Evolutionary conservation across 30 jellyfish, hydroid and myxozoan species (phyloP).

Genomic region (Catostylus mosaicus): DNA sequence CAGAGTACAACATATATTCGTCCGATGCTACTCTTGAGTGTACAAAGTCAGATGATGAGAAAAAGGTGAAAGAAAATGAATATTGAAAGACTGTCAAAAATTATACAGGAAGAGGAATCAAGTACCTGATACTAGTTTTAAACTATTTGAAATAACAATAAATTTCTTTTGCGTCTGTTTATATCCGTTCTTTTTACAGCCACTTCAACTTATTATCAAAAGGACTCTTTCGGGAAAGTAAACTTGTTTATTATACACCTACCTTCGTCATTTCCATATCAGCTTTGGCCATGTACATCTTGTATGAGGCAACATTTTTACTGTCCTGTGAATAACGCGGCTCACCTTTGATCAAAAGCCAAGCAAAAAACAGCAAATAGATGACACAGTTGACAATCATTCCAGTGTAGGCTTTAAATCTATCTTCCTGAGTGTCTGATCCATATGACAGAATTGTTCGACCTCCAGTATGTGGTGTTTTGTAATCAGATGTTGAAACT

Average conservation of each 20-base stretch:
- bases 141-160: too few species aligned
- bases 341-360: slow-evolving; percentile 79
- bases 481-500: slow-evolving; percentile 32
- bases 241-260: neutral
- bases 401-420: slow-evolving; percentile 55
- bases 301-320: slow-evolving; percentile 32
- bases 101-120: too few species aligned
- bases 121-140: too few species aligned
- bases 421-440: slow-evolving; percentile 34
- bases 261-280: slow-evolving; percentile 51
- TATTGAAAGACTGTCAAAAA: too few species aligned
- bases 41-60: too few species aligned
- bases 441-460: slow-evolving; percentile 48
- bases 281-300: slow-evolving; percentile 46
- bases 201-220: too few species aligned
- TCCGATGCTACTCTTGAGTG: too few species aligned
- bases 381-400: slow-evolving; percentile 60
- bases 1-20: too few species aligned
- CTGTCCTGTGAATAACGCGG: slow-evolving; percentile 55
- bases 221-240: too few species aligned
- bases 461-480: slow-evolving; percentile 56
- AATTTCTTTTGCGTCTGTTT: too few species aligned
- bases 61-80: too few species aligned
- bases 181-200: too few species aligned
- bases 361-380: slow-evolving; percentile 54